Base-by-base conservation (phyloP, 2,797 vertebrate genomes). In the Aldrovandia affinis region DNA sequence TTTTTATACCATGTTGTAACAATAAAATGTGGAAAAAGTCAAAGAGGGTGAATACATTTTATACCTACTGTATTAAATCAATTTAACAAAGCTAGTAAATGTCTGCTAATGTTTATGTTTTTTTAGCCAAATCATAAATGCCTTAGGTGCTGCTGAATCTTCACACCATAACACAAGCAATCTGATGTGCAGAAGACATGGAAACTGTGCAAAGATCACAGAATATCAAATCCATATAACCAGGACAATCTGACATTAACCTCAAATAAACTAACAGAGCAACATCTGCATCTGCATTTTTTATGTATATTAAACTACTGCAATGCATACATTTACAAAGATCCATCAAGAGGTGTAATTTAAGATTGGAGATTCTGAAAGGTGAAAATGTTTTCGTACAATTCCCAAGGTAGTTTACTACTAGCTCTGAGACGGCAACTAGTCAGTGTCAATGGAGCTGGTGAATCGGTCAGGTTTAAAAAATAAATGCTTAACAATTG, bases 61-160 rank as follows among this genome's bases (percentile, higher is more conserved):
- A 78, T 54, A 50, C 20, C 3, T 0, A 39, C 20, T 9, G 14
- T 4, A 78, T 78, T 75, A 75, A 75, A 68, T 5, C 28, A 54
- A 25, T 33, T 80, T 55, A 80, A 80, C 28, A 52, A 80, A 54
- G 50, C 28, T 33, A 36, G 20, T 80, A 55, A 80, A 80, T 52
- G 44, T 30, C 22, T 52, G 47, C 18, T 18, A 80, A 36, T 57
- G 47, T 33, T 36, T 55, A 25, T n/a, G 42, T 4, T 54, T 70
- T 70, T 70, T 70, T 25, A 70, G 68, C 33, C 2, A 18, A 39
- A 70, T 70, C 33, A 39, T 18, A 70, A 70, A 65, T 6, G 28
- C 63, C 28, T 65, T n/a, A 3, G 12, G 68, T 39, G 33, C n/a
- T 70, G 68, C 68, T 18, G 33, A 70, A 39, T 18, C 68, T 39